These are phyloP conservation scores for Dromius quadrimaculatus DNA, from an alignment of 2,888 invertebrate species.

Conservation along the genomic window DNA sequence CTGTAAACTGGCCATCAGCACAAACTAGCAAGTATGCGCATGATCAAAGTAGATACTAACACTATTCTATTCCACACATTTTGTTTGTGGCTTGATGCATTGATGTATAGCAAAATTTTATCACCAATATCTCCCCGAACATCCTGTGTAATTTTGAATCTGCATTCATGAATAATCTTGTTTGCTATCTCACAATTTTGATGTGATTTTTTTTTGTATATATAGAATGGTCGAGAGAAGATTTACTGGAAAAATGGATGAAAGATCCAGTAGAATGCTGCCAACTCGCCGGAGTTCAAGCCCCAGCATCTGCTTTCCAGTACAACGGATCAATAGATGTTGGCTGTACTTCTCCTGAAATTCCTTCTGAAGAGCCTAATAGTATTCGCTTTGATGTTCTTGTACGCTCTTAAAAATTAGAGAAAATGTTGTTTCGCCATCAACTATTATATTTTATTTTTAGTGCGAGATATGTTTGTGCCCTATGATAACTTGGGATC, in stretches of 20 bases:
- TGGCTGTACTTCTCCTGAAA: slow-evolving; percentile 52
- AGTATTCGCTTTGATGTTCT: slow-evolving; percentile 31
- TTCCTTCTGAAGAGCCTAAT: slow-evolving; percentile 35
- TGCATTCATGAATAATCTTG: too few relatives aligned
- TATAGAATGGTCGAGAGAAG: slow-evolving; percentile 77
- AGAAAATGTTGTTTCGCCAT: background rate
- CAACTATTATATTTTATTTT: slow-evolving; percentile 54
- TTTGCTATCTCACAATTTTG: too few relatives aligned
- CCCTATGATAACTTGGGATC: slow-evolving; percentile 67
- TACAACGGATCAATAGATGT: slow-evolving; percentile 64
- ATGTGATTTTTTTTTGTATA: slow-evolving; percentile 50
- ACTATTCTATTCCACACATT: too few relatives aligned
- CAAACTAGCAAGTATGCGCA: too few relatives aligned
- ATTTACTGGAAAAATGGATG: slow-evolving; percentile 77
- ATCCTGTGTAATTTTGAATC: too few relatives aligned
- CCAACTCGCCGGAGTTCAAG: slow-evolving; percentile 75
- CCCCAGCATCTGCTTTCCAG: slow-evolving; percentile 68
- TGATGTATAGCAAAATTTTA: too few relatives aligned
- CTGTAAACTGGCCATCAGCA: too few relatives aligned
- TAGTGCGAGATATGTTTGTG: slow-evolving; percentile 75
- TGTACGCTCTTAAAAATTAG: slow-evolving; percentile 12
- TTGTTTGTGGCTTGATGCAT: too few relatives aligned
- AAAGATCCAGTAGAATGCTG: slow-evolving; percentile 75
- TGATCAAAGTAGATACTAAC: too few relatives aligned
- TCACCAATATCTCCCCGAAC: too few relatives aligned